A percentile compares a stretch with the other conserved stretches of the same genome.
phyloP scores from a whole-genome alignment of 2,113 vertebrate species.

The Paracanthobrama guichenoti region DNA sequence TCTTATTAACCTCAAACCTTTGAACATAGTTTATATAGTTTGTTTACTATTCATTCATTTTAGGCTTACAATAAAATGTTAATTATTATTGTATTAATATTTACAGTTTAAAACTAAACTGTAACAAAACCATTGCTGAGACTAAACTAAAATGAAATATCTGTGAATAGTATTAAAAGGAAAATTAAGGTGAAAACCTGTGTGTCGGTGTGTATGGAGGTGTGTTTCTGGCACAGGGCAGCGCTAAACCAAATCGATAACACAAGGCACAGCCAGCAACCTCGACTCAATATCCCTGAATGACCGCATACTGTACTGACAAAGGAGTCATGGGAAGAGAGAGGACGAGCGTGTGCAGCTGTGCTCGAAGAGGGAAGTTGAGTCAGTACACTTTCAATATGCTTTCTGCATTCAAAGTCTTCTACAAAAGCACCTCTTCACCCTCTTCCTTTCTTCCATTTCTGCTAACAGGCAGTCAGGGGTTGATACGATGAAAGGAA shows the following conservation, averaged over 20 bases:
- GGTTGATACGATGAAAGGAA: conserved; percentile 25
- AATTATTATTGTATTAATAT: neutral
- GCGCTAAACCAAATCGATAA: conserved; percentile 20
- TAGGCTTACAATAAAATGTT: neutral
- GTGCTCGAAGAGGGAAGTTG: conserved; percentile 2
- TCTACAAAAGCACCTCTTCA: conserved; percentile 38
- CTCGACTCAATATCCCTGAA: conserved; percentile 30
- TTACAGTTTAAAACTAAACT: neutral
- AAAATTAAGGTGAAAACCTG: neutral
- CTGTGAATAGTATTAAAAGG: neutral
- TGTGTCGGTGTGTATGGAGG: neutral
- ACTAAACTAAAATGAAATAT: neutral
- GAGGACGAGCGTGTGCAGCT: neutral
- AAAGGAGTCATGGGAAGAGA: conserved; percentile 22
- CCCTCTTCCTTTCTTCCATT: neutral
- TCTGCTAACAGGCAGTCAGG: neutral
- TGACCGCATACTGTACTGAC: conserved; percentile 19
- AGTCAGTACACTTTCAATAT: conserved; percentile 26
- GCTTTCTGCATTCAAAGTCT: conserved; percentile 40
- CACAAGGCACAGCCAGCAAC: conserved; percentile 17
- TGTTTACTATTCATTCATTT: neutral
- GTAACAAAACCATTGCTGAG: neutral
- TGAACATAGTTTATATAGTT: neutral
- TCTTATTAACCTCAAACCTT: neutral
- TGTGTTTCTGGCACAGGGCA: neutral